Conservation (phyloP, 2,113 vertebrate species). For the Lagopus leucura region DNA sequence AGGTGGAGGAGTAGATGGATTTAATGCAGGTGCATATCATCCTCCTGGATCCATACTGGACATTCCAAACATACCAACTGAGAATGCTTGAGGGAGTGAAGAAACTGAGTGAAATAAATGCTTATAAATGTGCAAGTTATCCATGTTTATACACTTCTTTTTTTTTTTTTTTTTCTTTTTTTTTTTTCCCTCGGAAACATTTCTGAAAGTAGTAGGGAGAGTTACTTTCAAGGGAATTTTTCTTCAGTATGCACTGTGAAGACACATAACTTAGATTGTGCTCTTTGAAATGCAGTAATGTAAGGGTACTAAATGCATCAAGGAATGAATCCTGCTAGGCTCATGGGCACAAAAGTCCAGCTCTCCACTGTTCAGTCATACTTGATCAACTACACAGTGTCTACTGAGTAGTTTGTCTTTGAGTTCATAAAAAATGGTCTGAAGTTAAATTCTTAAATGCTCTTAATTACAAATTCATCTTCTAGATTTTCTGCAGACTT, state of each 20-base stretch:
- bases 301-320: not conserved
- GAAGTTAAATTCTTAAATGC: not conserved
- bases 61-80: not conserved
- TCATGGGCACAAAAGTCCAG: not conserved
- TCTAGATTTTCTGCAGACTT: not conserved
- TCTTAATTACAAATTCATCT: not conserved
- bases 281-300: not conserved
- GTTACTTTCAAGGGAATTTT: not conserved
- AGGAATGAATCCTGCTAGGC: not conserved
- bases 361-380: not conserved
- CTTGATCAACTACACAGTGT: not conserved
- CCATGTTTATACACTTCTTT: too few relatives aligned
- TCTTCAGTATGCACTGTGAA: not conserved
- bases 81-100: not conserved
- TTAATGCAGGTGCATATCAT: not conserved
- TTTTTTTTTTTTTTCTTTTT: too few relatives aligned
- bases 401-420: not conserved
- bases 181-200: not conserved
- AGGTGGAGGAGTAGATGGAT: not conserved
- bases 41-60: fast-evolving
- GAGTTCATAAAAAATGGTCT: not conserved
- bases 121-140: not conserved
- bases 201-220: not conserved
- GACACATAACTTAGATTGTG: fast-evolving
- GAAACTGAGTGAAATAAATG: not conserved